Percentiles rank a stretch among this genome's conserved stretches.
phyloP scores from a whole-genome alignment of 2,113 vertebrate species.

The Hippocampus zosterae region DNA sequence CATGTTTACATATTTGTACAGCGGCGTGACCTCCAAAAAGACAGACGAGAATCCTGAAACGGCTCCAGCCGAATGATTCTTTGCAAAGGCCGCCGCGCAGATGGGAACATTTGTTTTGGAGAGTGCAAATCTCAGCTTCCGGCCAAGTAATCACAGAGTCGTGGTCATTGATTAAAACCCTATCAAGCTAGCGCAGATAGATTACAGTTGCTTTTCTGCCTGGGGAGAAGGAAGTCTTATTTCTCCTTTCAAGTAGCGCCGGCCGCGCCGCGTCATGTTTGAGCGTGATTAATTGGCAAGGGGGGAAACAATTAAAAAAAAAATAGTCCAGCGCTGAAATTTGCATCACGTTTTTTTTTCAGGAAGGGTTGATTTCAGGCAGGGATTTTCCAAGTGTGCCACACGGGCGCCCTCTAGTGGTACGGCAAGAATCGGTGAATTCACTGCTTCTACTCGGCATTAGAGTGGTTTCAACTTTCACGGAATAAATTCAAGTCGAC shows the following conservation, averaged over 20 bases:
- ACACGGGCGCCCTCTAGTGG: neutral
- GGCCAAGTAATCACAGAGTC: conserved; percentile 20
- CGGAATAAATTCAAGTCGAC: too few species aligned
- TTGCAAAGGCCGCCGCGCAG: neutral
- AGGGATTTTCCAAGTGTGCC: neutral
- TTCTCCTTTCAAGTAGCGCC: conserved; percentile 5
- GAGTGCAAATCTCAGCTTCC: conserved; percentile 18
- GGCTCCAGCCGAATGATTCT: neutral
- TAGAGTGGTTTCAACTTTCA: too few species aligned
- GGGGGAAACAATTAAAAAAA: neutral
- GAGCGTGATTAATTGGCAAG: conserved; percentile 11
- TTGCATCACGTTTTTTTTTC: neutral
- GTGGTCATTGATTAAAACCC: conserved; percentile 37
- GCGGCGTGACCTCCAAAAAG: neutral
- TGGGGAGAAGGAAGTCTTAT: conserved; percentile 2
- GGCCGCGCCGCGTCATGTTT: neutral
- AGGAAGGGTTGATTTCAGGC: neutral
- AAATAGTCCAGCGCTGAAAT: neutral
- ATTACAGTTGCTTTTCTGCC: conserved; percentile 14
- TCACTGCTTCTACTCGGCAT: too few species aligned
- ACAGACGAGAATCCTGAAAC: neutral
- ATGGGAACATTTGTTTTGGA: conserved; percentile 15
- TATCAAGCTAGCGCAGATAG: conserved; percentile 26
- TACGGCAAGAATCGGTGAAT: neutral
- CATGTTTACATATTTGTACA: neutral